phyloP scores from a whole-genome alignment of 1,140 invertebrate genomes.

The Rhizoglyphus robini region DNA sequence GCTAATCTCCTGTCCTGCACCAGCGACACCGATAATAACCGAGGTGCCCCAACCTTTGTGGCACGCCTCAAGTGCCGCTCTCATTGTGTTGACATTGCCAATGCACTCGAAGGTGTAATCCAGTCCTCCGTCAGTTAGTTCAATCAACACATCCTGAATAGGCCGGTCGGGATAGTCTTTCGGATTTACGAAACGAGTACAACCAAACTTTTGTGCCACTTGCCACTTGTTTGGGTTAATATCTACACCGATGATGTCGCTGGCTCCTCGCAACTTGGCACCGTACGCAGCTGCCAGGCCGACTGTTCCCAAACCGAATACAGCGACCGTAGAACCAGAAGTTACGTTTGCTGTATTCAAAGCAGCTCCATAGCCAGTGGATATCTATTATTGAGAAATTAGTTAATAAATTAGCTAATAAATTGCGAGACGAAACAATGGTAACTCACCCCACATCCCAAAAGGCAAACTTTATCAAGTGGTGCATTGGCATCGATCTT shows the following conservation, averaged over 20 bases:
- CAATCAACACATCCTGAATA: no score
- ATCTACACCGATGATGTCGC: no score
- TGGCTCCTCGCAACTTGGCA: slow-evolving; percentile 76
- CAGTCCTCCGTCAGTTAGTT: slow-evolving; percentile 85
- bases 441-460: slow-evolving; percentile 72
- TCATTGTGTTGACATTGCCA: no score
- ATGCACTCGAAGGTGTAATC: slow-evolving; percentile 92
- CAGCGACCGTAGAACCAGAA: slow-evolving; percentile 63
- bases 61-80: slow-evolving; percentile 83
- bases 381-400: slow-evolving; percentile 41
- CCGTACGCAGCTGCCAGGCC: slow-evolving; percentile 84
- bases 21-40: slow-evolving; percentile 65
- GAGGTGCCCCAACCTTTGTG: slow-evolving; percentile 98
- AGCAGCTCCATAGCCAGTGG: slow-evolving; percentile 83
- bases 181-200: slow-evolving; percentile 77
- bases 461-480: no score
- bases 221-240: slow-evolving; percentile 81
- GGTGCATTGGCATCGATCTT: slow-evolving; percentile 64
- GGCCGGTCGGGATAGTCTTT: no score
- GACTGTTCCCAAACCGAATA: slow-evolving; percentile 90
- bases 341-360: slow-evolving; percentile 83
- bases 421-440: slow-evolving; percentile 43
- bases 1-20: no score
- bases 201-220: slow-evolving; percentile 69
- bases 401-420: not conserved